Evolutionary conservation across 2,888 invertebrate genomes (phyloP).

Genomic region (Hemistola chrysoprasaria): DNA sequence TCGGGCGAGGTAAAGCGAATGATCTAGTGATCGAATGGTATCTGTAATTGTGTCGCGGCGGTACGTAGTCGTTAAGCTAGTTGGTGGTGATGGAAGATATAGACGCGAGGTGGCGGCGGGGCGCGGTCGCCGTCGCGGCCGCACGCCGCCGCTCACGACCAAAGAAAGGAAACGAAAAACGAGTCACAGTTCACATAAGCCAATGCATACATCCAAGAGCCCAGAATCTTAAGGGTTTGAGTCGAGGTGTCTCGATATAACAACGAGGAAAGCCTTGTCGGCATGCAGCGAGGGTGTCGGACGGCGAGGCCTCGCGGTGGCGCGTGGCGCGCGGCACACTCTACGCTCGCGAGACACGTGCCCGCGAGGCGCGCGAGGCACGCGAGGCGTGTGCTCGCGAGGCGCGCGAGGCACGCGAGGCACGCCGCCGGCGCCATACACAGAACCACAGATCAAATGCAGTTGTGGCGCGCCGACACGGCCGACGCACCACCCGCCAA

Average conservation of each 20-base stretch:
- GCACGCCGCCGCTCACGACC: conserved; percentile 70
- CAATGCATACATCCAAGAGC: conserved; percentile 83
- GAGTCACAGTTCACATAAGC: conserved; percentile 82
- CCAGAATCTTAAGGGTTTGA: conserved; percentile 82
- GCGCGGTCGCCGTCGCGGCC: conserved; percentile 45
- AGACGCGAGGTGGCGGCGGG: conserved; percentile 72
- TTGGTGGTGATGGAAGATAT: conserved; percentile 63
- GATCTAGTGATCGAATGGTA: conserved; percentile 38
- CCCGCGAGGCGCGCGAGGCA: too few relatives aligned
- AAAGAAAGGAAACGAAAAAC: conserved; percentile 81
- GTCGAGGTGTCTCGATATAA: conserved; percentile 77
- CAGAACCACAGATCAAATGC: conserved; percentile 83
- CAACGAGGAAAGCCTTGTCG: conserved; percentile 79
- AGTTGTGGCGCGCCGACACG: conserved; percentile 69
- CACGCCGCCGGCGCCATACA: conserved; percentile 63
- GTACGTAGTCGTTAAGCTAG: conserved; percentile 40
- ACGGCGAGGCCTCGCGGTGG: conserved; percentile 41
- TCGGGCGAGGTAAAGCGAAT: conserved; percentile 41
- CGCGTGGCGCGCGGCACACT: conserved; percentile 5
- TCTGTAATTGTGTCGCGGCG: conserved; percentile 39
- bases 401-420: conserved; percentile 26
- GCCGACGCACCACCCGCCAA: conserved; percentile 73
- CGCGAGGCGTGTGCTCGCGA: too few relatives aligned
- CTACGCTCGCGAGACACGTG: too few relatives aligned
- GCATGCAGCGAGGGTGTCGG: conserved; percentile 76